Base-by-base conservation (phyloP, 1,140 invertebrate species). In the Drosophila subpulchrella region DNA sequence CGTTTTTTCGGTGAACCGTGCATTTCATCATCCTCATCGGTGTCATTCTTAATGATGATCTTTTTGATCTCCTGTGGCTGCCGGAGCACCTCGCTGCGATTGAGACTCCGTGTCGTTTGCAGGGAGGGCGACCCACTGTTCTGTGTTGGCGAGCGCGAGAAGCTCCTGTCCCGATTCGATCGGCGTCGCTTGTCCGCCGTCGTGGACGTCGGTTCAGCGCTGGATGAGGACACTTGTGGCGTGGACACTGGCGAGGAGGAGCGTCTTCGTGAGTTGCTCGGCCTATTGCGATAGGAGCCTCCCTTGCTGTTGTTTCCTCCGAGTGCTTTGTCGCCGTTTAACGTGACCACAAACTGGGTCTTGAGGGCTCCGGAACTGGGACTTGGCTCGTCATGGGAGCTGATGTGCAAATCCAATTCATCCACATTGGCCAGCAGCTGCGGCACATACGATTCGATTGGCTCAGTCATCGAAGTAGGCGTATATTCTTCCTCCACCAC, bases 261-360 rank as follows among this genome's bases (percentile, higher is more conserved):
- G 15, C 76, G 78, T 38, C 71, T 55, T 3, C 61, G 36, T 10
- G 77, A 36, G 56, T 50, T 60, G 38, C 66, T 72, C 10, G 61
- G 38, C 11, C 77, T 58, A 30, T 71, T 71, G 7, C 81, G 76
- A 59, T 50, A 81, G 15, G 77, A 53, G 4, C 15, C 38, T 56
- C 42, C 13, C 47, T 63, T 38, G 15, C 57, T 20, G 53, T 42
- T 41, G 41, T 39, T 2, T 5, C 53, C 55, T 24, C 55, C 68
- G 10, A 68, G 12, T 12, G 76, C 17, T 11, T 80, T 66, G 8
- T 91, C 76, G 41, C 95, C 95, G 77, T 95, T 94, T 80, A 95
- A 92, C 13, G 95, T 95, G 0, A 95, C 94, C 62, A 95, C 95
- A 90, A 95, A 95, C 79, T 95, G 94, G 10, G 91, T 92, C 51